phyloP scores from a whole-genome alignment of 2,113 vertebrate genomes.

The Callipepla squamata region DNA sequence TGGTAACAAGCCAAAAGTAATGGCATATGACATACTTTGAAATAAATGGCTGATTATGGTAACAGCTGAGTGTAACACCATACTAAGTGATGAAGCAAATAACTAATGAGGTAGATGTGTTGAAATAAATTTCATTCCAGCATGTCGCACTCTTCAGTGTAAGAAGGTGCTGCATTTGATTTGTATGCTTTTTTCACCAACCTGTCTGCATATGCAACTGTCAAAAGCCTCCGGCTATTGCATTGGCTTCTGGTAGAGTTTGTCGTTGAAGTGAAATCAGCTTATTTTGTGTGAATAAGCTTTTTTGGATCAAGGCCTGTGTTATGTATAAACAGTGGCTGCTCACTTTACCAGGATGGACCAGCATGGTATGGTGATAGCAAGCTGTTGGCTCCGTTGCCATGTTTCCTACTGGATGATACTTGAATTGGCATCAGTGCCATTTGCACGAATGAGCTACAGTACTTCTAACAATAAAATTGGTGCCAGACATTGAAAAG shows the following conservation, averaged over 20 bases:
- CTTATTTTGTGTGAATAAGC: neutral
- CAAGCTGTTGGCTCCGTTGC: slow-evolving; percentile 1
- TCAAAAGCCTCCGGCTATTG: neutral
- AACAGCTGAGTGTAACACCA: neutral
- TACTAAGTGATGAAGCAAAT: neutral
- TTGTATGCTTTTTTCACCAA: neutral
- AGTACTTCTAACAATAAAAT: neutral
- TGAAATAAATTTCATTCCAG: slow-evolving; percentile 23
- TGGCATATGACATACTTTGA: neutral
- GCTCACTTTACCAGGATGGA: neutral
- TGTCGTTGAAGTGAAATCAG: neutral
- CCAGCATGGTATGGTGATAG: slow-evolving; percentile 5
- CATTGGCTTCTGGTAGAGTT: neutral
- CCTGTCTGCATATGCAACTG: neutral
- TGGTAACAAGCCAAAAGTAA: slow-evolving; percentile 17
- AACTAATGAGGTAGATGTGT: slow-evolving; percentile 8
- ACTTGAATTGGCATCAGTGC: slow-evolving; percentile 12
- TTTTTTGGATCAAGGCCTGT: neutral
- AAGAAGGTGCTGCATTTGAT: neutral
- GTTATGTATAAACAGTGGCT: slow-evolving; percentile 8
- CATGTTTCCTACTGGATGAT: neutral
- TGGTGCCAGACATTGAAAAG: neutral
- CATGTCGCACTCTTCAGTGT: neutral
- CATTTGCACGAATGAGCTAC: neutral
- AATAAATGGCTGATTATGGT: neutral